A percentile compares a stretch with the other conserved stretches of the same genome.
phyloP scores from a whole-genome alignment of 2,888 invertebrate species.

The Zeuzera pyrina region DNA sequence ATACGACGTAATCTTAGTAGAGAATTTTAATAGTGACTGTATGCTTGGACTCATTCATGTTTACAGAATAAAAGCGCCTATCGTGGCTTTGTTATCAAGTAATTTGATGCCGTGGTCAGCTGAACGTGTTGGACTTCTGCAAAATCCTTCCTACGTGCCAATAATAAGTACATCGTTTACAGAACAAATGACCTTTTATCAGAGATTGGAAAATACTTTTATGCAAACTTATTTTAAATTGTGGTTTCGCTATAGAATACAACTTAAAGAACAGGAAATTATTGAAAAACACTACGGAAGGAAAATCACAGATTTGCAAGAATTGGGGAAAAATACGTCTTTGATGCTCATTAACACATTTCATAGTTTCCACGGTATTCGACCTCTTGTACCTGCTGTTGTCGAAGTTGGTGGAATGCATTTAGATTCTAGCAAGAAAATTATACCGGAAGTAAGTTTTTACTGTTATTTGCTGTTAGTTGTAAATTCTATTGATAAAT shows the following conservation, averaged over 20 bases:
- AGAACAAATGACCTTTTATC: slow-evolving; percentile 59
- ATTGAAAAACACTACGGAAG: slow-evolving; percentile 58
- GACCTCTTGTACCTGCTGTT: slow-evolving; percentile 69
- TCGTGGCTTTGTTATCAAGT: slow-evolving; percentile 71
- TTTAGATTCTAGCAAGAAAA: slow-evolving; percentile 42
- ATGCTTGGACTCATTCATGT: slow-evolving; percentile 73
- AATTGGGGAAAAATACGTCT: slow-evolving; percentile 65
- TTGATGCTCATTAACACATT: slow-evolving; percentile 75
- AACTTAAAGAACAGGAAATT: slow-evolving; percentile 42
- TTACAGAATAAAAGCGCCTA: slow-evolving; percentile 65
- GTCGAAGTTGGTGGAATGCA: slow-evolving; percentile 78
- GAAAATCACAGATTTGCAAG: slow-evolving; percentile 61
- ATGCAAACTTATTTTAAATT: slow-evolving; percentile 33
- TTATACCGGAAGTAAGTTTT: slow-evolving; percentile 57
- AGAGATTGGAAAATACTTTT: slow-evolving; percentile 56
- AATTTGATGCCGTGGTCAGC: slow-evolving; percentile 72
- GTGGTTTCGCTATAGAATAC: slow-evolving; percentile 43
- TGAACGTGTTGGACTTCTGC: slow-evolving; percentile 51
- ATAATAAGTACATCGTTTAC: slow-evolving; percentile 62
- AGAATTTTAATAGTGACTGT: slow-evolving; percentile 77
- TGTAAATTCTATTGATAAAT: too few relatives aligned
- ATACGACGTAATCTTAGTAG: slow-evolving; percentile 77
- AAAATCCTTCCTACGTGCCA: slow-evolving; percentile 70
- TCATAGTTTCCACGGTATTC: slow-evolving; percentile 71
- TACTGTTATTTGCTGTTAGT: too few relatives aligned